Percentiles rank a stretch among this genome's conserved stretches.
Evolutionary conservation across 2,888 invertebrate species (phyloP).

Genomic region (Mactromeris polynyma): DNA sequence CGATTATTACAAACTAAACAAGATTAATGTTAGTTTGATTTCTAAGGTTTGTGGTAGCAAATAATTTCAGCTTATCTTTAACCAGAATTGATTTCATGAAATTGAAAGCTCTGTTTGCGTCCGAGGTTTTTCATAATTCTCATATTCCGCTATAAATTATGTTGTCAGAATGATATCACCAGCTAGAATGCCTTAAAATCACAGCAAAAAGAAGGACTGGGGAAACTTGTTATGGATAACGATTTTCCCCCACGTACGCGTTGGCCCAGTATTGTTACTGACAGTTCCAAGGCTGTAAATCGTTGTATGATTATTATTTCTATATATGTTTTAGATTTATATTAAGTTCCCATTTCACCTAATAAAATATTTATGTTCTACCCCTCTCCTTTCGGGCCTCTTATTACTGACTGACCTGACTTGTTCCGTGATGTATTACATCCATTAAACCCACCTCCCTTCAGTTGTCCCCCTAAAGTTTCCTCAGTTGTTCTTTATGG

Average conservation of each 20-base stretch:
- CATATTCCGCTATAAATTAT: constrained; percentile 17
- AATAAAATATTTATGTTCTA: too few species aligned
- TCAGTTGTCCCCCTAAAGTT: too few species aligned
- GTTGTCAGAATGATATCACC: neutral
- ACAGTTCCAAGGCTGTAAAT: too few species aligned
- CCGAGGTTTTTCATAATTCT: constrained; percentile 26
- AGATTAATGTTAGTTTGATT: constrained; percentile 49
- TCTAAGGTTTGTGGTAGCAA: neutral
- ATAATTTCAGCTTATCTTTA: constrained; percentile 37
- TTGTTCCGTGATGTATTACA: too few species aligned
- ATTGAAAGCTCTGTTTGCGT: constrained; percentile 40
- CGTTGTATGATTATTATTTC: too few species aligned
- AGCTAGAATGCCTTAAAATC: neutral
- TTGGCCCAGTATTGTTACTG: too few species aligned
- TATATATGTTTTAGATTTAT: too few species aligned
- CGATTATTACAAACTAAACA: constrained; percentile 48
- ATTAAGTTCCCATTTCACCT: too few species aligned
- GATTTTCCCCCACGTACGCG: neutral
- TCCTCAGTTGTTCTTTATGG: too few species aligned
- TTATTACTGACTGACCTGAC: too few species aligned
- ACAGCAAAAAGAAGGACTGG: neutral
- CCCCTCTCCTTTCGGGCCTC: too few species aligned
- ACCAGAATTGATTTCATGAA: constrained; percentile 42
- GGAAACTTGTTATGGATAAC: neutral
- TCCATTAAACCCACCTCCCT: too few species aligned